Conservation (phyloP, 2,113 vertebrate genomes). For the Heteronetta atricapilla region DNA sequence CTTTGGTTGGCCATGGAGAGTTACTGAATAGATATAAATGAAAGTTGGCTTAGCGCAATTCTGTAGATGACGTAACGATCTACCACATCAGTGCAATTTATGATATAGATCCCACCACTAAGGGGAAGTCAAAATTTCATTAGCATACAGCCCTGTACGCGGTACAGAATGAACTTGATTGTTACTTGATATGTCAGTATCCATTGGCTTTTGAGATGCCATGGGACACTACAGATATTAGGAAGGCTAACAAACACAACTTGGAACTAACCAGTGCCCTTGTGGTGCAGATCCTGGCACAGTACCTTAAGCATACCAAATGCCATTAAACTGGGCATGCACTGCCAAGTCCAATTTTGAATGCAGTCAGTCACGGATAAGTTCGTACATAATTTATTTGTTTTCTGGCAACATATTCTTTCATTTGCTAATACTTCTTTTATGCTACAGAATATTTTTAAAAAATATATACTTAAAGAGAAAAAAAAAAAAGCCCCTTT, state of each 20-base stretch:
- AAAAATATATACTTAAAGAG: not conserved
- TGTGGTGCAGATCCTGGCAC: not conserved
- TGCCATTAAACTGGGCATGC: not conserved
- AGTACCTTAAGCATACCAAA: not conserved
- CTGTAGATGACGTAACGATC: not conserved
- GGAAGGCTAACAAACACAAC: not conserved
- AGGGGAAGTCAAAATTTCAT: not conserved
- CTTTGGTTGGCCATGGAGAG: not conserved
- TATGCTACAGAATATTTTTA: not conserved
- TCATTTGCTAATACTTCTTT: not conserved
- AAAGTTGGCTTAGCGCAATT: not conserved
- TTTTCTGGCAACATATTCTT: not conserved
- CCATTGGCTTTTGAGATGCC: not conserved
- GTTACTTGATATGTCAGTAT: rapidly evolving
- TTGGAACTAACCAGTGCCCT: not conserved
- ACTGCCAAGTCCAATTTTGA: not conserved
- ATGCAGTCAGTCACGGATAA: not conserved
- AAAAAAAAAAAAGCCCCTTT: not conserved
- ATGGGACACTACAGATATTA: not conserved
- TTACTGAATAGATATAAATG: not conserved
- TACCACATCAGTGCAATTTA: rapidly evolving
- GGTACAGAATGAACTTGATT: not conserved
- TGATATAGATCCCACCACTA: not conserved
- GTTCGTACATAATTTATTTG: not conserved
- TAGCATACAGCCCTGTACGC: not conserved